These are phyloP conservation scores for Pseudanteris insignis DNA, from an alignment of 2,888 invertebrate species.

Conservation along the genomic window DNA sequence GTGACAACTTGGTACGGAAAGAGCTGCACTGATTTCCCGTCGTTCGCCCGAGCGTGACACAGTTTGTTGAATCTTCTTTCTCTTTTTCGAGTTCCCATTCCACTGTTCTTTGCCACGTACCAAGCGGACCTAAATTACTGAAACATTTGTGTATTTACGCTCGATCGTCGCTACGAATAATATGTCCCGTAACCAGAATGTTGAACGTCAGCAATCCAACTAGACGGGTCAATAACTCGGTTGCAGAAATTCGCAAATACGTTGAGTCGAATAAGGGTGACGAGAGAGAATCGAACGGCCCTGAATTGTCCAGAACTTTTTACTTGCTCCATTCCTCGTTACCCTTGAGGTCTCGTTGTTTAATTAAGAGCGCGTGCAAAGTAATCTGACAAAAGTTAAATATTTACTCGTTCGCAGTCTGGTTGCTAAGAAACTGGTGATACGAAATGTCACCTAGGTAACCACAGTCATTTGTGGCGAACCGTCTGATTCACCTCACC, in stretches of 20 bases:
- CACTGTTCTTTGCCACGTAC: not conserved
- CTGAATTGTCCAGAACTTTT: not conserved
- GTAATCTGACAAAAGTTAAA: slow-evolving; percentile 21
- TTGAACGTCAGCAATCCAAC: slow-evolving; percentile 12
- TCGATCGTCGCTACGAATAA: slow-evolving; percentile 27
- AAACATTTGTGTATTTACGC: slow-evolving; percentile 28
- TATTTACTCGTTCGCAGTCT: slow-evolving; percentile 32
- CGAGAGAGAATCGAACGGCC: not conserved
- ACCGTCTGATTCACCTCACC: slow-evolving; percentile 44
- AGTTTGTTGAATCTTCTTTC: not conserved
- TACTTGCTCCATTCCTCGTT: not conserved
- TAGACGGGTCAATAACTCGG: slow-evolving; percentile 23
- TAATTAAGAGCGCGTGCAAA: slow-evolving; percentile 19
- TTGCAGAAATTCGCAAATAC: not conserved
- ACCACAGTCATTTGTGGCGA: slow-evolving; percentile 44
- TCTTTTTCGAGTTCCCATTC: not conserved
- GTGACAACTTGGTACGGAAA: no score
- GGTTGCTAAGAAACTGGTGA: slow-evolving; percentile 36
- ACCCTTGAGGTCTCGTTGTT: slow-evolving; percentile 1
- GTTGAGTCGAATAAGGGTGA: slow-evolving; percentile 1
- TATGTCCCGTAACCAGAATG: slow-evolving; percentile 20
- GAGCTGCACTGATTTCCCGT: no score
- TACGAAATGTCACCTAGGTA: slow-evolving; percentile 44
- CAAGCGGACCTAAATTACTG: slow-evolving; percentile 22
- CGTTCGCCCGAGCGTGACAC: no score